These are phyloP conservation scores for Agrochola circellaris DNA, from an alignment of 2,888 invertebrate genomes.

Conservation along the genomic window DNA sequence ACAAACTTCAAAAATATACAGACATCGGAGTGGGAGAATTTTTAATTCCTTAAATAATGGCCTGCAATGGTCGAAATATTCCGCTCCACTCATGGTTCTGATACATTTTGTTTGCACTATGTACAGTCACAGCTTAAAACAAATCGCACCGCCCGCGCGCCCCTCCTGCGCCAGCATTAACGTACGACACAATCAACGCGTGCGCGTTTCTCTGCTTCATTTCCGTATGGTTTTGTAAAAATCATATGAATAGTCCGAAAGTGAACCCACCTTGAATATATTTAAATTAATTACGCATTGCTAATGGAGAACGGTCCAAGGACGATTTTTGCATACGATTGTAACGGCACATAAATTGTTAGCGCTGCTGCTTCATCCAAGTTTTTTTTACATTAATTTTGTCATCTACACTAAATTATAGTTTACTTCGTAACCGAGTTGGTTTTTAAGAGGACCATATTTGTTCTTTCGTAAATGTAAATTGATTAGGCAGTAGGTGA, in stretches of 20 bases:
- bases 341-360: conserved; percentile 80
- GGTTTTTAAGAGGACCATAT: conserved; percentile 44
- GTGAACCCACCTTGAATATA: conserved; percentile 83
- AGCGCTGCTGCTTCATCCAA: conserved; percentile 65
- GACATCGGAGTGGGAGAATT: too few species aligned
- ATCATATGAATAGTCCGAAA: conserved; percentile 83
- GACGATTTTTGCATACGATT: conserved; percentile 87
- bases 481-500: conserved; percentile 38
- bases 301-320: conserved; percentile 82
- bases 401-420: conserved; percentile 52
- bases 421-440: conserved; percentile 56
- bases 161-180: neutral
- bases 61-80: too few species aligned
- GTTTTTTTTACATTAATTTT: conserved; percentile 65
- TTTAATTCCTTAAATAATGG: too few species aligned
- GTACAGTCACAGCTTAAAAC: conserved; percentile 5
- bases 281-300: conserved; percentile 86
- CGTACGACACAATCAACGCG: neutral
- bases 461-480: conserved; percentile 51
- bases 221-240: conserved; percentile 82
- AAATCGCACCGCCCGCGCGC: conserved; percentile 7
- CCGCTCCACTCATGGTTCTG: too few species aligned
- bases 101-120: too few species aligned
- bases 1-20: too few species aligned
- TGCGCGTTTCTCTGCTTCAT: conserved; percentile 73